phyloP scores from a whole-genome alignment of 2,113 vertebrate species.

The Silurus glanis region DNA sequence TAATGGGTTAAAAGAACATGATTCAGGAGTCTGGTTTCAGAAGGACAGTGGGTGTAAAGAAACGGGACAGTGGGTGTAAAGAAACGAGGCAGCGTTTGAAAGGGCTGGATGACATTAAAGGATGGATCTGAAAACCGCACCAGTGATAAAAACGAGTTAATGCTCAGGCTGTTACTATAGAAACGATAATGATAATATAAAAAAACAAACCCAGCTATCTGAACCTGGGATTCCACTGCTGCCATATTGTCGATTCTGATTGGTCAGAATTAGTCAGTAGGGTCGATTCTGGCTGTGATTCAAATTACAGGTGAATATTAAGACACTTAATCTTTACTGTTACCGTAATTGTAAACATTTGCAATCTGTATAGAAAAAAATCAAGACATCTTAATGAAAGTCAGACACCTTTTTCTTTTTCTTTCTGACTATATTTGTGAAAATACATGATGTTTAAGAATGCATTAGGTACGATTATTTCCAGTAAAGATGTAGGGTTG shows the following conservation, averaged over 20 bases:
- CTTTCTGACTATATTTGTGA: too few species aligned
- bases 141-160: not conserved
- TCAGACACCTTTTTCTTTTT: too few species aligned
- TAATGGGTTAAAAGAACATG: slow-evolving; percentile 3
- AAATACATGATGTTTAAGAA: too few species aligned
- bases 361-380: too few species aligned
- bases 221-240: not conserved
- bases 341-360: too few species aligned
- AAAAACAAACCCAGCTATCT: not conserved
- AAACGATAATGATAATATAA: not conserved
- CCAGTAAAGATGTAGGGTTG: too few species aligned
- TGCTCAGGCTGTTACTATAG: not conserved
- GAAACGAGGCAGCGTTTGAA: not conserved
- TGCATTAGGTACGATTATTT: too few species aligned
- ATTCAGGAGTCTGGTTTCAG: not conserved
- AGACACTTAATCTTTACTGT: too few species aligned
- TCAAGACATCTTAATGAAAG: too few species aligned
- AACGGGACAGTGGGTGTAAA: not conserved
- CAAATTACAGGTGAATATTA: too few species aligned
- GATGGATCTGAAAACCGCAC: not conserved
- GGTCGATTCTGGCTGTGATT: too few species aligned
- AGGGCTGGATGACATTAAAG: not conserved
- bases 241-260: not conserved
- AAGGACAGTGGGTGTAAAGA: not conserved
- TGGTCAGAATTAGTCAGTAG: not conserved